Conservation (phyloP, 2,888 invertebrate genomes). For the Brassicogethes aeneus region DNA sequence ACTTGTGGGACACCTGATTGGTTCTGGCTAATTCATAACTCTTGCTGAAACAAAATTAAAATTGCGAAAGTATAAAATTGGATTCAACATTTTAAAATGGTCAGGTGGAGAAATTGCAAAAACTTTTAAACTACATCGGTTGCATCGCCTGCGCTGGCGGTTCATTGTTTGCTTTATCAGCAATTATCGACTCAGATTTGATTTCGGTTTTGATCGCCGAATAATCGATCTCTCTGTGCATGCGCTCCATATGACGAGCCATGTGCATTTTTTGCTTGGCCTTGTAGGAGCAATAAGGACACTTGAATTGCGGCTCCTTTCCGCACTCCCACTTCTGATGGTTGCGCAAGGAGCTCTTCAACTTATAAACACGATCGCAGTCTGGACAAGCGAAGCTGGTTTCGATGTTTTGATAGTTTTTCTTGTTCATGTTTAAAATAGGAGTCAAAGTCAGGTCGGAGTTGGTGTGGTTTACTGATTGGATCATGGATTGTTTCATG, state of each 20-base stretch:
- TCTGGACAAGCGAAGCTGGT: conserved; percentile 60
- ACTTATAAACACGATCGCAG: conserved; percentile 77
- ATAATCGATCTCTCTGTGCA: conserved; percentile 51
- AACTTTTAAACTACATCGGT: too few species aligned
- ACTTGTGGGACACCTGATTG: too few species aligned
- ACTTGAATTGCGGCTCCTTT: conserved; percentile 72
- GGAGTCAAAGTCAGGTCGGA: conserved; percentile 17
- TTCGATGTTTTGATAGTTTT: conserved; percentile 9
- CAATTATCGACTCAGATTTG: conserved; percentile 20
- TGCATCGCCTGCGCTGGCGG: too few species aligned
- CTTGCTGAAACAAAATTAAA: too few species aligned
- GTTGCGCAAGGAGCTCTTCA: conserved; percentile 70
- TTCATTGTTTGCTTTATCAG: conserved; percentile 6
- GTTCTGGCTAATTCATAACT: too few species aligned
- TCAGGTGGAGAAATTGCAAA: too few species aligned
- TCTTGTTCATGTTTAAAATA: conserved; percentile 19
- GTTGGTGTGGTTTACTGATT: conserved; percentile 20
- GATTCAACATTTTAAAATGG: too few species aligned
- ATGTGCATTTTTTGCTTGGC: conserved; percentile 77
- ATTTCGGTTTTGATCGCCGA: conserved; percentile 31
- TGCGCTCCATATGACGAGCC: conserved; percentile 65
- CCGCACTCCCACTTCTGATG: conserved; percentile 79
- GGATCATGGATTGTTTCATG: conserved; percentile 37
- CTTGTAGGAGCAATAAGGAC: conserved; percentile 68
- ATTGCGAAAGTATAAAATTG: too few species aligned